Percentiles rank a stretch among this genome's conserved stretches.
Evolutionary conservation across 2,797 vertebrate genomes (phyloP).

Genomic region (Neosalanx taihuensis): DNA sequence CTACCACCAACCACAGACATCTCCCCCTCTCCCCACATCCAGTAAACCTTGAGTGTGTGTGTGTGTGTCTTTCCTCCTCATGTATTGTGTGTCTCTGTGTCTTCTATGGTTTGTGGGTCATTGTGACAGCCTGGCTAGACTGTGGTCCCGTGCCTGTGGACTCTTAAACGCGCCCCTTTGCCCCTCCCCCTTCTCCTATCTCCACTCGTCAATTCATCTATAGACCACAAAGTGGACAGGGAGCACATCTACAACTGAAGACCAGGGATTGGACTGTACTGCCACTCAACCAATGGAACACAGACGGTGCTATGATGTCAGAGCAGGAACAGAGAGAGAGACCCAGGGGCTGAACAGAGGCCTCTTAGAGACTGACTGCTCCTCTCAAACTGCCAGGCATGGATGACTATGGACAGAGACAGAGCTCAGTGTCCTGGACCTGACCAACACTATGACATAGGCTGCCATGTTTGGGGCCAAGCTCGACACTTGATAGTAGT

Average conservation of each 20-base stretch:
- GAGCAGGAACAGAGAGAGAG: not conserved
- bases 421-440: too few relatives aligned
- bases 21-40: too few relatives aligned
- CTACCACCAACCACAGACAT: conserved; percentile 17
- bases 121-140: conserved; percentile 21
- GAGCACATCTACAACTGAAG: not conserved
- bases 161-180: conserved; percentile 26
- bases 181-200: not conserved
- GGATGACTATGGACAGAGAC: too few relatives aligned
- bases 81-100: conserved; percentile 37
- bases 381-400: too few relatives aligned
- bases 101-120: conserved; percentile 50
- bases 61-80: conserved; percentile 46
- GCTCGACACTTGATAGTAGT: conserved; percentile 43
- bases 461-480: conserved; percentile 32
- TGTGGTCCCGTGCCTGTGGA: conserved; percentile 30
- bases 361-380: too few relatives aligned
- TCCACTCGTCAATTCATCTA: not conserved
- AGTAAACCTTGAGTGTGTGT: conserved; percentile 21
- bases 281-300: not conserved
- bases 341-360: too few relatives aligned
- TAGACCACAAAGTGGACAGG: conserved; percentile 1
- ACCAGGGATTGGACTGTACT: not conserved
- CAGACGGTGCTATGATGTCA: not conserved
- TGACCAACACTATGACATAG: conserved; percentile 14